Conservation (phyloP, 2,888 invertebrate species). For the Palloptera scutellata region DNA sequence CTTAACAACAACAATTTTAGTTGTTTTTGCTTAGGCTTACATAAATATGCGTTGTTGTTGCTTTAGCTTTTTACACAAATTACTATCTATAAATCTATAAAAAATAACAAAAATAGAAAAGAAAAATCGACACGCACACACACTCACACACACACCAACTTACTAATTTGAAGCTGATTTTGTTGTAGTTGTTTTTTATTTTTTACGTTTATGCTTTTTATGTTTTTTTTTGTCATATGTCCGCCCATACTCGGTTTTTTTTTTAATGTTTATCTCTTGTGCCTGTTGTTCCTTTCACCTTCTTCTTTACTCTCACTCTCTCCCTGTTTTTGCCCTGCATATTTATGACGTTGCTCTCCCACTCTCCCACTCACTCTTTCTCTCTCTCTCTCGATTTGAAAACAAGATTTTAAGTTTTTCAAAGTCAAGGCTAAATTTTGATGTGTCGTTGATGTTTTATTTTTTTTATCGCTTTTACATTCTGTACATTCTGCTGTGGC, state of each 20-base stretch:
- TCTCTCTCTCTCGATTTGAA: too few species aligned
- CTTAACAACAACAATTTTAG: not conserved
- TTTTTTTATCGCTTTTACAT: not conserved
- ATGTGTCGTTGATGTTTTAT: constrained; percentile 3
- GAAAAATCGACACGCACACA: too few species aligned
- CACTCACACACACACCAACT: too few species aligned
- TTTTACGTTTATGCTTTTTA: not conserved
- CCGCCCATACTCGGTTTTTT: constrained; percentile 39
- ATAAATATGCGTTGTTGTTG: not conserved
- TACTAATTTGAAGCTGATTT: too few species aligned
- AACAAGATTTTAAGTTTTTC: constrained; percentile 39
- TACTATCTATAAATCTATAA: too few species aligned
- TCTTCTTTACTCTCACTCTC: too few species aligned
- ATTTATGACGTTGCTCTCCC: constrained; percentile 1
- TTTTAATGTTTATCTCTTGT: not conserved
- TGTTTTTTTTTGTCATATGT: constrained; percentile 41
- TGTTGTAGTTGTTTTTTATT: too few species aligned
- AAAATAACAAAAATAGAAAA: too few species aligned
- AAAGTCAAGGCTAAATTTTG: constrained; percentile 50
- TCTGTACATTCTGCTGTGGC: not conserved
- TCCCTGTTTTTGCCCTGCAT: not conserved
- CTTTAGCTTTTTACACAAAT: too few species aligned
- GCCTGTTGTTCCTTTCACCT: too few species aligned
- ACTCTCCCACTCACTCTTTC: not conserved
- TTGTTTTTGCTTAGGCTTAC: not conserved